Percentiles rank a stretch among this genome's conserved stretches.
phyloP scores from a whole-genome alignment of 2,888 invertebrate genomes.

The Willowsia nigromaculata region DNA sequence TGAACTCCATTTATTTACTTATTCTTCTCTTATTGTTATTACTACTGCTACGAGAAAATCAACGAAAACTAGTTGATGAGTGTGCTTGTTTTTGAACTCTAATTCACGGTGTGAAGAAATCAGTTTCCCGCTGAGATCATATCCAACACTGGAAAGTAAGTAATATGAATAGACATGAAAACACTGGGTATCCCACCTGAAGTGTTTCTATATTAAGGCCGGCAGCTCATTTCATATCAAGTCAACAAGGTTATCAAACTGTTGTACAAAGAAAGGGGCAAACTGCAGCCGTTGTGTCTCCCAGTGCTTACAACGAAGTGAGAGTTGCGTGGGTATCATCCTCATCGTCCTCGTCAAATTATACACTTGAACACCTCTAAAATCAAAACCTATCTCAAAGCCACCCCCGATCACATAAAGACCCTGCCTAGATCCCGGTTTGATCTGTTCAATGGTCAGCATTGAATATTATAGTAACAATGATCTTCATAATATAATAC shows the following conservation, averaged over 20 bases:
- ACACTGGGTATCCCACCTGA: slow-evolving; percentile 59
- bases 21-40: neutral
- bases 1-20: slow-evolving; percentile 10
- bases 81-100: slow-evolving; percentile 62
- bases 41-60: neutral
- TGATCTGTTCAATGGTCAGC: slow-evolving; percentile 48
- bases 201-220: slow-evolving; percentile 62
- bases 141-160: slow-evolving; percentile 74
- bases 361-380: slow-evolving; percentile 45
- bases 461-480: neutral
- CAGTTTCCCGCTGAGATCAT: slow-evolving; percentile 77
- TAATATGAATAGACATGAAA: slow-evolving; percentile 28
- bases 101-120: slow-evolving; percentile 78
- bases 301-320: neutral
- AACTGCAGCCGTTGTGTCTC: slow-evolving; percentile 30
- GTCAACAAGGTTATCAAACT: slow-evolving; percentile 64
- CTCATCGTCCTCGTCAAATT: slow-evolving; percentile 28
- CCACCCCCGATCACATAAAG: slow-evolving; percentile 59
- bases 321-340: neutral
- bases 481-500: neutral
- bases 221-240: slow-evolving; percentile 53
- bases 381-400: slow-evolving; percentile 43
- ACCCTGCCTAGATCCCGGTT: slow-evolving; percentile 56
- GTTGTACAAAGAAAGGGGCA: slow-evolving; percentile 22
- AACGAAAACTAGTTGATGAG: slow-evolving; percentile 39